Base-by-base conservation (phyloP, 2,888 invertebrate species). In the Brachypterus glaber region DNA sequence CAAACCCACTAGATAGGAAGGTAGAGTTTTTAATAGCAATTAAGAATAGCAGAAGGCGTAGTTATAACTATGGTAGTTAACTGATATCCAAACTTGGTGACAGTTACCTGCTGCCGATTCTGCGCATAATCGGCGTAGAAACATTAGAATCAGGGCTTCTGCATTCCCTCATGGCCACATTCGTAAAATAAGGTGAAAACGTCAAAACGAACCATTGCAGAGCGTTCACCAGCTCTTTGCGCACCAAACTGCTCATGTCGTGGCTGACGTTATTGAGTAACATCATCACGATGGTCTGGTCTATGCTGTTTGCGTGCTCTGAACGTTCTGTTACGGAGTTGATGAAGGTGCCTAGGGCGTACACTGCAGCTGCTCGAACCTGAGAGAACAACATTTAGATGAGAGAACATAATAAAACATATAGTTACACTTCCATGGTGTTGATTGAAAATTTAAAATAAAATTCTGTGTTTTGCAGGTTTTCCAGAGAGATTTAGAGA, bases 281-380 rank as follows among this genome's bases (percentile, higher is more conserved):
- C 37, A 79, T 85, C 70, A 90, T 85, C 45, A 87, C 92, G 47
- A 97, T 85, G 53, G 84, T 82, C 58, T 93, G 90, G 70, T 95
- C 92, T 41, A 95, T 87, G 59, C 84, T 87, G 65, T 88, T 90
- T 29, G 92, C 91, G 67, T 96, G 95, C 59, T 93, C 91, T 33
- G 85, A 83, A 51, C 92, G 78, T 59, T 85, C 81, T 16, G 75
- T 75, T 27, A 83, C 82, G 21, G 85, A 85, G 61, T 84, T 87
- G 53, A 95, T 80, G 67, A 92, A 93, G 14, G 93, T 87, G 45
- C 96, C 97, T 44, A 98, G 71, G 9, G 97, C 96, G 69, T 83
- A 95, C 3, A 95, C 92, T 30, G 89, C 85, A 1, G 95, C 88
- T 8, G 95, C 92, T 40, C 97, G 74, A 31, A 88, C 84, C 83